These are phyloP conservation scores for Pristionchus maxplancki DNA, from an alignment of 2,888 invertebrate genomes.

Conservation along the genomic window DNA sequence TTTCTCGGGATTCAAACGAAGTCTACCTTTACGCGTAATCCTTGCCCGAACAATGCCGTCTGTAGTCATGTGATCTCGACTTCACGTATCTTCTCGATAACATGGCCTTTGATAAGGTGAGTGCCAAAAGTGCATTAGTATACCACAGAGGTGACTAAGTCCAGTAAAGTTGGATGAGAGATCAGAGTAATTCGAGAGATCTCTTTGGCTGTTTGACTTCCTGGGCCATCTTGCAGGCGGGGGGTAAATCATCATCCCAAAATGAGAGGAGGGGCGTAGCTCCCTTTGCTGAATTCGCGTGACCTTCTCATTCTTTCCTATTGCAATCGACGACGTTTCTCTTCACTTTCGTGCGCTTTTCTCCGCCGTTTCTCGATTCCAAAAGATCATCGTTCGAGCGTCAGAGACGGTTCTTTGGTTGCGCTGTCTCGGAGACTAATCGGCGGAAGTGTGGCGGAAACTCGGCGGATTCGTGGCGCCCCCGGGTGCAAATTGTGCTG, in stretches of 20 bases:
- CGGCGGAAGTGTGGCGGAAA: slow-evolving; percentile 10
- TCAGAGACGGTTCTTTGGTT: background rate
- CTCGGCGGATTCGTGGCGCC: background rate
- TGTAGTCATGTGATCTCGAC: background rate
- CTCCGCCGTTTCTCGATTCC: background rate
- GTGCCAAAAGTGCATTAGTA: no score
- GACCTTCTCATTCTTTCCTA: background rate
- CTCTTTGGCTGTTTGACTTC: slow-evolving; percentile 5
- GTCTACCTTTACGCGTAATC: background rate
- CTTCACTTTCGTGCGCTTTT: background rate
- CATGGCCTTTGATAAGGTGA: background rate
- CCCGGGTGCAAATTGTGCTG: background rate
- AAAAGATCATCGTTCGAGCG: background rate
- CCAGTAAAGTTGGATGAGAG: background rate
- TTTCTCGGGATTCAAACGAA: background rate
- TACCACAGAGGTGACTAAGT: background rate
- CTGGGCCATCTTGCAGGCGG: background rate
- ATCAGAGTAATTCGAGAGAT: background rate
- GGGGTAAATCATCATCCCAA: slow-evolving; percentile 4
- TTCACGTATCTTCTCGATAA: background rate
- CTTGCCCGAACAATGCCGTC: background rate
- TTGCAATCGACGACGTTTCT: background rate
- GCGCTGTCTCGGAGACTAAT: background rate
- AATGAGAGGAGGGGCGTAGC: slow-evolving; percentile 10
- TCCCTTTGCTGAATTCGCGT: slow-evolving; percentile 5